Evolutionary conservation across 2,113 vertebrate species (phyloP).

Genomic region (Carollia perspicillata): DNA sequence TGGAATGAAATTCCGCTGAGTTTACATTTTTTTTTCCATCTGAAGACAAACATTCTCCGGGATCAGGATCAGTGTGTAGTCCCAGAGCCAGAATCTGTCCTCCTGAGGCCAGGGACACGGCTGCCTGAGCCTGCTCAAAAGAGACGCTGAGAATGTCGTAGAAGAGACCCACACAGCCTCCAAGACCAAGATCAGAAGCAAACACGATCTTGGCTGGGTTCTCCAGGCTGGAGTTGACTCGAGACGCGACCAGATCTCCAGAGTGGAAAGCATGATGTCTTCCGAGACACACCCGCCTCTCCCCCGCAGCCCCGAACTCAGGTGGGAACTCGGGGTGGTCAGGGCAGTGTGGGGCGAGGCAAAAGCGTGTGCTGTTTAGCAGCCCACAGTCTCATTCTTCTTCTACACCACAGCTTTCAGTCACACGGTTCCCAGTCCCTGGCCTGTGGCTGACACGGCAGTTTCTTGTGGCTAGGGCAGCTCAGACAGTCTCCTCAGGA

Average conservation of each 20-base stretch:
- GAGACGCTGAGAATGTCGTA: neutral
- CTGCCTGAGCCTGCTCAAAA: neutral
- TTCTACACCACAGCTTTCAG: neutral
- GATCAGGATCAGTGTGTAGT: neutral
- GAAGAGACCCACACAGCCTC: neutral
- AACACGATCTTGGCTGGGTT: neutral
- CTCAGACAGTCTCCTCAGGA: neutral
- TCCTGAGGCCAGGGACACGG: neutral
- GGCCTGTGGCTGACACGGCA: neutral
- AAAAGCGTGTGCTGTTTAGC: neutral
- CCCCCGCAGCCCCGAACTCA: neutral
- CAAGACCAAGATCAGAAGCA: neutral
- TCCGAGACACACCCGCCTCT: neutral
- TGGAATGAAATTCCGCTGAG: neutral
- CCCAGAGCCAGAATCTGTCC: neutral
- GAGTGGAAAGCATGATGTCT: neutral
- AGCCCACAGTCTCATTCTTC: neutral
- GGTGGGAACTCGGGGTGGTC: neutral
- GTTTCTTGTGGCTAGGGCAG: neutral
- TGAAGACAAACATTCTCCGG: neutral
- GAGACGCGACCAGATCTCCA: neutral
- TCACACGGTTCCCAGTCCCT: neutral
- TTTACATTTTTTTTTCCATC: neutral
- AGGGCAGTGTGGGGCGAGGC: neutral
- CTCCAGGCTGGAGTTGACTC: neutral